These are phyloP conservation scores for Aradophagus sp. DNA, from an alignment of 1,140 invertebrate genomes.

Conservation along the genomic window DNA sequence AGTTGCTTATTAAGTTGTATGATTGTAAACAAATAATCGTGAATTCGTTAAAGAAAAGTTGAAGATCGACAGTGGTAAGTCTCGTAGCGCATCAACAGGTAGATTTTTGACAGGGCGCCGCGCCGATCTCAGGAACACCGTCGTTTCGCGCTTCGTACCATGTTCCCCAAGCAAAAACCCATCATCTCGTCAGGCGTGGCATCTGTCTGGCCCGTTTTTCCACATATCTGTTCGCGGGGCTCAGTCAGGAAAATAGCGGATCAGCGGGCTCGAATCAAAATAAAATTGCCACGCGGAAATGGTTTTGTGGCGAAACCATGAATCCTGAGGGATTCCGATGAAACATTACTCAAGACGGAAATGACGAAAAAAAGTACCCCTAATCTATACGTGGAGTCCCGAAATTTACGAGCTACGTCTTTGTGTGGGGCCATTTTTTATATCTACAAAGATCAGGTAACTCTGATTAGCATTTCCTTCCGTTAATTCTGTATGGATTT, in stretches of 20 bases:
- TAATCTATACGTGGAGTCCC: slow-evolving; percentile 9
- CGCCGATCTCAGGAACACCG: background rate
- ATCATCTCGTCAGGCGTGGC: slow-evolving; percentile 13
- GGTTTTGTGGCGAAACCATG: slow-evolving; percentile 16
- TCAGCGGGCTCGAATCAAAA: slow-evolving; percentile 28
- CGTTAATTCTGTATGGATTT: slow-evolving; percentile 1
- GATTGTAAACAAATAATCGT: no score
- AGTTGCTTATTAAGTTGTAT: no score
- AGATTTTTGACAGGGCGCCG: slow-evolving; percentile 24
- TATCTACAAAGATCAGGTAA: slow-evolving; percentile 22
- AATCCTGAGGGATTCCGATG: slow-evolving; percentile 32
- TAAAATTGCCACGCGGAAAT: slow-evolving; percentile 17
- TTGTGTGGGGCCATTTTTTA: slow-evolving; percentile 6
- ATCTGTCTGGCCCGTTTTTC: slow-evolving; percentile 17
- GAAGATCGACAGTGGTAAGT: background rate
- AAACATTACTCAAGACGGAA: slow-evolving; percentile 17
- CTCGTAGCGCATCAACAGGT: slow-evolving; percentile 18
- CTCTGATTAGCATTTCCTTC: background rate
- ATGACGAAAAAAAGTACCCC: slow-evolving; percentile 19
- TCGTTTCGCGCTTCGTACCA: slow-evolving; percentile 2
- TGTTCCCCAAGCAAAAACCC: slow-evolving; percentile 23
- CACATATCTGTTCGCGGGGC: slow-evolving; percentile 10
- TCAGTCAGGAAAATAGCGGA: slow-evolving; percentile 21
- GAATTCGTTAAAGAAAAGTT: no score
- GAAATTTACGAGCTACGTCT: slow-evolving; percentile 15